These are phyloP conservation scores for Conopomorpha cramerella DNA, from an alignment of 1,140 invertebrate genomes.

Conservation along the genomic window DNA sequence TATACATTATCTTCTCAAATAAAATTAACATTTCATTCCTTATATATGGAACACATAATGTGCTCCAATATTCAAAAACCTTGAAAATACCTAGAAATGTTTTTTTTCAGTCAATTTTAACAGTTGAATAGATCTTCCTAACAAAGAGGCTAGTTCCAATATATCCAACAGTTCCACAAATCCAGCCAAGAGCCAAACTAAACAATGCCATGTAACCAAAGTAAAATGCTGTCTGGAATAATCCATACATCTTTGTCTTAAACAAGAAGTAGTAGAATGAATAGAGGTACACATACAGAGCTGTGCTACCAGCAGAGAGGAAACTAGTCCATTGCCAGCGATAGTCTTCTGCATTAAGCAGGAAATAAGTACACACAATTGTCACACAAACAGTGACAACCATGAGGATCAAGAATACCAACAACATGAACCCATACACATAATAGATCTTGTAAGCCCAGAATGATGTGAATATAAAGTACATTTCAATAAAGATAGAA, in stretches of 20 bases:
- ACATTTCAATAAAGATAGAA: slow-evolving; percentile 99
- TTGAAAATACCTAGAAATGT: no score
- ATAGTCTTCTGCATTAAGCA: slow-evolving; percentile 99
- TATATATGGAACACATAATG: no score
- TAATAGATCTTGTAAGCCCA: slow-evolving; percentile 99
- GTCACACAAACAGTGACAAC: slow-evolving; percentile 98
- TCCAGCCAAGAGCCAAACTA: slow-evolving; percentile 91
- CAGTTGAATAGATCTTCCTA: slow-evolving; percentile 98
- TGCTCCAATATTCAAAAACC: no score
- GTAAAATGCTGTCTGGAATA: slow-evolving; percentile 99
- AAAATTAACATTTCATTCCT: no score
- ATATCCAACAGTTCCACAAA: slow-evolving; percentile 98
- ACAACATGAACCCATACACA: slow-evolving; percentile 99
- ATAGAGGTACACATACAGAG: slow-evolving; percentile 97
- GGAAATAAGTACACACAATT: slow-evolving; percentile 98
- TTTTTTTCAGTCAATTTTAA: slow-evolving; percentile 93
- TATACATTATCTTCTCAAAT: slow-evolving; percentile 2
- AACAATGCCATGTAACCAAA: slow-evolving; percentile 99
- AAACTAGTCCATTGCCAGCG: slow-evolving; percentile 99
- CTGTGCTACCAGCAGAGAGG: slow-evolving; percentile 93
- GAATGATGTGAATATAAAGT: slow-evolving; percentile 99
- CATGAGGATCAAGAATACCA: slow-evolving; percentile 96
- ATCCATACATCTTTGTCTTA: slow-evolving; percentile 99
- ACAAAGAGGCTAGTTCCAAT: slow-evolving; percentile 96
- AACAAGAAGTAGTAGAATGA: slow-evolving; percentile 99